Percentiles rank a stretch among this genome's conserved stretches.
Conservation (phyloP, 2,797 vertebrate species). For the Aldrovandia affinis region DNA sequence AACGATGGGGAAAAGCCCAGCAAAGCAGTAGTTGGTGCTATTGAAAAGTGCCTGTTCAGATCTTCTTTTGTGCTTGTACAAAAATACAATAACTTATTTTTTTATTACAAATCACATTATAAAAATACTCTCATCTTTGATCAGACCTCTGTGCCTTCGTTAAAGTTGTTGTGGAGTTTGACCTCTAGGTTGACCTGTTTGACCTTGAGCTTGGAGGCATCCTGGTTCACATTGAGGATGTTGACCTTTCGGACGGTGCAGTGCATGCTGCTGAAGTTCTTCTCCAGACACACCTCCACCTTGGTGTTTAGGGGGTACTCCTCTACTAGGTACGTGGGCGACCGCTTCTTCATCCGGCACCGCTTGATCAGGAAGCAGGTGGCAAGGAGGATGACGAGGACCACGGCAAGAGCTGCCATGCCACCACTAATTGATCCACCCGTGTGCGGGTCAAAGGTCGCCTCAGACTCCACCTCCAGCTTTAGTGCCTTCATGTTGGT, state of each 20-base stretch:
- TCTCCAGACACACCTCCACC: constrained; percentile 81
- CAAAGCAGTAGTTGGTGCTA: background rate
- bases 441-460: constrained; percentile 77
- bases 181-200: constrained; percentile 77
- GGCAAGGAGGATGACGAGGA: constrained; percentile 79
- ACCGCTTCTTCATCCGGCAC: constrained; percentile 73
- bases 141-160: constrained; percentile 93
- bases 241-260: constrained; percentile 86
- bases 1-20: background rate
- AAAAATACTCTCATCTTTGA: constrained; percentile 62
- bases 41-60: constrained; percentile 8
- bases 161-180: constrained; percentile 90
- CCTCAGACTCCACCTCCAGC: constrained; percentile 76
- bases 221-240: constrained; percentile 71
- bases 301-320: constrained; percentile 92
- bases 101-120: constrained; percentile 69
- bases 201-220: constrained; percentile 60
- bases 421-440: constrained; percentile 86
- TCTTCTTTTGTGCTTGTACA: constrained; percentile 61
- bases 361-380: constrained; percentile 81
- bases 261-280: constrained; percentile 78
- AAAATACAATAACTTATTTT: constrained; percentile 79
- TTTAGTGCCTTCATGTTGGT: constrained; percentile 95
- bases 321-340: constrained; percentile 56
- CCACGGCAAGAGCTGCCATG: constrained; percentile 76